Conservation (phyloP, 2,113 vertebrate species). For the Rallus limicola region DNA sequence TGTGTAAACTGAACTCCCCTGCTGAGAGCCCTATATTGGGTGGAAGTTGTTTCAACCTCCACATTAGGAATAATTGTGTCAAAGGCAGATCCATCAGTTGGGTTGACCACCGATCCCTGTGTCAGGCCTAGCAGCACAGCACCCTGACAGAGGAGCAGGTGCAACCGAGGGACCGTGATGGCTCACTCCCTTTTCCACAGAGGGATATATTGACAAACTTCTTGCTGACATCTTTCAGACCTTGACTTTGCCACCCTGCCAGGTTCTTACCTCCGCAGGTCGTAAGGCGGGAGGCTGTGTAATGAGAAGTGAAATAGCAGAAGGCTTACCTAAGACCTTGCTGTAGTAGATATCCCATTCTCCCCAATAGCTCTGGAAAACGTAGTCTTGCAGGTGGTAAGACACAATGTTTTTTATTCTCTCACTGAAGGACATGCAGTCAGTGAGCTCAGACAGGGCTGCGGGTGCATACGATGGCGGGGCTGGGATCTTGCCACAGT, state of each 20-base stretch:
- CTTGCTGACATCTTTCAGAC: not conserved
- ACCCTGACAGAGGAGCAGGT: not conserved
- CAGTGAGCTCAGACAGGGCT: constrained; percentile 76
- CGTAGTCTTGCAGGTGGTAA: constrained; percentile 72
- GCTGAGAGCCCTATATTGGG: not conserved
- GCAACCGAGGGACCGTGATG: not conserved
- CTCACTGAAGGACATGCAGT: constrained; percentile 74
- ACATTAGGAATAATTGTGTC: not conserved
- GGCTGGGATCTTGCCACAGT: constrained; percentile 76
- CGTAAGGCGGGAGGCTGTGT: not conserved
- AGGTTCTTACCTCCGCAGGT: not conserved
- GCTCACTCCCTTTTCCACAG: not conserved
- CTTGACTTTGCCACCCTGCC: not conserved
- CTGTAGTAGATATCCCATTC: constrained; percentile 77
- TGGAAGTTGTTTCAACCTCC: not conserved
- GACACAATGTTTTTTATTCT: constrained; percentile 76
- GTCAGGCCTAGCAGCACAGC: not conserved
- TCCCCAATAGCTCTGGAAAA: constrained; percentile 74
- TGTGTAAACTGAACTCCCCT: not conserved
- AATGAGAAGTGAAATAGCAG: not conserved
- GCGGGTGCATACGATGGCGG: constrained; percentile 71
- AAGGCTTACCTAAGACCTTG: constrained; percentile 74
- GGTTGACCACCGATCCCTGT: not conserved
- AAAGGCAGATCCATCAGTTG: fast-evolving
- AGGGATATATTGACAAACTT: not conserved